Conservation (phyloP, 2,888 invertebrate species). For the Diachrysia chrysitis region DNA sequence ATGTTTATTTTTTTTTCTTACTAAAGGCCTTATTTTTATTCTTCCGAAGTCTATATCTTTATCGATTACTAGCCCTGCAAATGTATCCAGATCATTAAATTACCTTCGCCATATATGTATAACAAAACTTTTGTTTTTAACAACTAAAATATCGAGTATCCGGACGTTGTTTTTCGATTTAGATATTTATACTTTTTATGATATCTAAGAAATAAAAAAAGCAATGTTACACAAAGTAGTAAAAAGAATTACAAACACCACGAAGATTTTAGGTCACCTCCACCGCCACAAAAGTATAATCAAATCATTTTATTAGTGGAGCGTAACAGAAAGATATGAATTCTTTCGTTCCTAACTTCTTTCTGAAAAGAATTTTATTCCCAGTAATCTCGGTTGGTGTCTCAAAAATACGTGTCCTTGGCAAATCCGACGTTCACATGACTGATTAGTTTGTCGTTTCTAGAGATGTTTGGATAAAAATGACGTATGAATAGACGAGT, state of each 20-base stretch:
- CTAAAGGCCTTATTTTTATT: too few species aligned
- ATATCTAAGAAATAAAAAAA: constrained; percentile 9
- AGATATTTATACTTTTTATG: too few species aligned
- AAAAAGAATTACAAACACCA: constrained; percentile 11
- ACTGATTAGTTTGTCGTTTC: constrained; percentile 42
- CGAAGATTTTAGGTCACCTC: constrained; percentile 9
- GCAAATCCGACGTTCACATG: constrained; percentile 32
- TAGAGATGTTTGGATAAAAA: constrained; percentile 16
- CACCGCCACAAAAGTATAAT: constrained; percentile 25
- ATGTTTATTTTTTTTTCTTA: too few species aligned
- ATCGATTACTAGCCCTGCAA: too few species aligned
- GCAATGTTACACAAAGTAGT: background rate
- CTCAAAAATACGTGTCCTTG: constrained; percentile 22
- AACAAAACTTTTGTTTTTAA: too few species aligned
- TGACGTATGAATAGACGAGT: constrained; percentile 9
- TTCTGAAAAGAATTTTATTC: constrained; percentile 23
- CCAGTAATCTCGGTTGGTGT: constrained; percentile 27
- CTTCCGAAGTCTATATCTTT: too few species aligned
- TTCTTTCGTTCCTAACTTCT: constrained; percentile 10
- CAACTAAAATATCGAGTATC: too few species aligned
- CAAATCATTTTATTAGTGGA: constrained; percentile 25
- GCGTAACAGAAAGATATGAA: constrained; percentile 1
- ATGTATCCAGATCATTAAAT: too few species aligned
- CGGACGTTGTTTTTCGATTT: too few species aligned
- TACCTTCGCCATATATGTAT: too few species aligned